Percentiles rank a stretch among this genome's conserved stretches.
phyloP scores from a whole-genome alignment of 2,888 invertebrate genomes.

The Caenorhabditis auriculariae region DNA sequence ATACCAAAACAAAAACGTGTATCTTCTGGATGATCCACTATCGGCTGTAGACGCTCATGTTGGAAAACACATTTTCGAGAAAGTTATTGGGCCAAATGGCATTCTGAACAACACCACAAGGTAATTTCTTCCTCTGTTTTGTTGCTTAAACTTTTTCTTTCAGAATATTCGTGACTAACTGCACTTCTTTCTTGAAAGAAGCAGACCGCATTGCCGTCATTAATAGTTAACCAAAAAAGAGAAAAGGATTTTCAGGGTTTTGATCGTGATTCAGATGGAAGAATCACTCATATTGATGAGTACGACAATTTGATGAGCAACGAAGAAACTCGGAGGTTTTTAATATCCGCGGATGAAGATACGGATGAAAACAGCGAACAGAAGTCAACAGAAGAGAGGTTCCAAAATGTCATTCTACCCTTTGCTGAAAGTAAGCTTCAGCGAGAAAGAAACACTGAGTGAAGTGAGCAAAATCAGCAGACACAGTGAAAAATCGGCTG shows the following conservation, averaged over 20 bases:
- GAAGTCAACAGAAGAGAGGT: not conserved
- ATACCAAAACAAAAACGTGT: conserved; percentile 83
- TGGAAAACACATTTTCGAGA: conserved; percentile 78
- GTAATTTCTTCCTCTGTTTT: conserved; percentile 2
- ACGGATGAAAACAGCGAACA: not conserved
- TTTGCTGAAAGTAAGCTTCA: too few relatives aligned
- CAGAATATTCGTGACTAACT: conserved; percentile 88
- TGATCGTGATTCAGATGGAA: conserved; percentile 19
- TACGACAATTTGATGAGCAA: conserved; percentile 32
- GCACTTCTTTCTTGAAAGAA: conserved; percentile 86
- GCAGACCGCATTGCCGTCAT: conserved; percentile 88
- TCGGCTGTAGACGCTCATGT: conserved; percentile 96
- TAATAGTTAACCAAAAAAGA: conserved; percentile 66
- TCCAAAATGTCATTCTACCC: too few relatives aligned
- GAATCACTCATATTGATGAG: conserved; percentile 44
- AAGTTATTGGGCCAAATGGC: conserved; percentile 60
- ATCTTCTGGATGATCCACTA: conserved; percentile 89
- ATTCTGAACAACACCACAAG: conserved; percentile 70
- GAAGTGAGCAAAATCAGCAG: too few relatives aligned
- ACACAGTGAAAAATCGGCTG: too few relatives aligned
- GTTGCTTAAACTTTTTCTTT: conserved; percentile 1
- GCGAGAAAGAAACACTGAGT: conserved; percentile 7
- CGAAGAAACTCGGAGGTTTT: conserved; percentile 29
- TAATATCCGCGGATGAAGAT: too few relatives aligned
- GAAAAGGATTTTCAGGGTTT: not conserved